Evolutionary conservation across 1,140 invertebrate species (phyloP).

Genomic region (Mamestra configurata): DNA sequence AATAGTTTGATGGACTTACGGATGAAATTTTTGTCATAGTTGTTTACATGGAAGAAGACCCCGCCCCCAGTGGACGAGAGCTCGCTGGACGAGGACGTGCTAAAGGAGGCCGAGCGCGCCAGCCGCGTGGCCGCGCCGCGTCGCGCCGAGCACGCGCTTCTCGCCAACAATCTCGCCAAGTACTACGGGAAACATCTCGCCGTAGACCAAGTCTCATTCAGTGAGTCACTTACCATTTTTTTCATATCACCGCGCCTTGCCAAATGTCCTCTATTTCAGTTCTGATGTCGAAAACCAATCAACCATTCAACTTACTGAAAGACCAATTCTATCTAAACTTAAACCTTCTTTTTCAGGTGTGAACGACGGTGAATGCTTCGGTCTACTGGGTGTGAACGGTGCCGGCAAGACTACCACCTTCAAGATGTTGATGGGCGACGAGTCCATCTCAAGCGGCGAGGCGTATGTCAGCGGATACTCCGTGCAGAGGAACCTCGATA

Average conservation of each 20-base stretch:
- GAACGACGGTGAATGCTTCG: slow-evolving; percentile 92
- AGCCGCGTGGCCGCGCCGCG: slow-evolving; percentile 52
- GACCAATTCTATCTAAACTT: background rate
- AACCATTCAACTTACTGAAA: too few species aligned
- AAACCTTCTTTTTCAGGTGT: slow-evolving; percentile 65
- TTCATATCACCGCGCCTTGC: too few species aligned
- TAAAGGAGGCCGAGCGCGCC: slow-evolving; percentile 79
- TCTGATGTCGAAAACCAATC: too few species aligned
- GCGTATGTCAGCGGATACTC: slow-evolving; percentile 88
- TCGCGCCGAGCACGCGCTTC: slow-evolving; percentile 75
- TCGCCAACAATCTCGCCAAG: slow-evolving; percentile 90
- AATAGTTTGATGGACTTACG: background rate
- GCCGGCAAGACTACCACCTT: slow-evolving; percentile 95
- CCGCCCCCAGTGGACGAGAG: slow-evolving; percentile 69
- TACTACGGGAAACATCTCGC: slow-evolving; percentile 91
- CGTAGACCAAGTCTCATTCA: slow-evolving; percentile 92
- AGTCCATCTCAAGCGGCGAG: slow-evolving; percentile 87
- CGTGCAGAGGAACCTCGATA: slow-evolving; percentile 87
- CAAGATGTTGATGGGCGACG: slow-evolving; percentile 96
- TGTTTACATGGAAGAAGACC: slow-evolving; percentile 60
- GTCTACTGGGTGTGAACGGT: slow-evolving; percentile 96
- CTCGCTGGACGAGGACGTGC: slow-evolving; percentile 81
- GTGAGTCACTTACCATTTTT: slow-evolving; percentile 68
- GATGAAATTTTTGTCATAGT: slow-evolving; percentile 53
- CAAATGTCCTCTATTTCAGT: too few species aligned